phyloP scores from a whole-genome alignment of 2,797 vertebrate genomes.

The Adrianichthys oophorus region DNA sequence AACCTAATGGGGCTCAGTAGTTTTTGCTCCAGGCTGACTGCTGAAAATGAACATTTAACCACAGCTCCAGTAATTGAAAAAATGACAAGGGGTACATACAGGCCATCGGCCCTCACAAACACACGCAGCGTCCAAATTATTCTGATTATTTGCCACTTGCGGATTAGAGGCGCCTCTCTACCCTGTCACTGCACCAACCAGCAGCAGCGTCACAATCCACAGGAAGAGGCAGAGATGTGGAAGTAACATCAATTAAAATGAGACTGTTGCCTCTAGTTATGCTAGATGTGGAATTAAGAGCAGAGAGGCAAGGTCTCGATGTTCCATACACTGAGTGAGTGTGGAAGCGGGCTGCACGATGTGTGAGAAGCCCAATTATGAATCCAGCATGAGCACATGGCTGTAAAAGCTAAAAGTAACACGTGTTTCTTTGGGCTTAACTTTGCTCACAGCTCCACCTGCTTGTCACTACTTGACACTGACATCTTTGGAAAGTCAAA shows the following conservation, averaged over 20 bases:
- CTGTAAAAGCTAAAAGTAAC: conserved; percentile 28
- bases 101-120: conserved; percentile 57
- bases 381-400: conserved; percentile 27
- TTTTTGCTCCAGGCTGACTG: conserved; percentile 77
- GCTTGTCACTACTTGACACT: conserved; percentile 80
- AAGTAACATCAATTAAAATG: conserved; percentile 70
- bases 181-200: conserved; percentile 59
- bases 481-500: conserved; percentile 53
- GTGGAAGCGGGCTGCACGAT: conserved; percentile 32
- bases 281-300: conserved; percentile 40
- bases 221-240: conserved; percentile 53
- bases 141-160: conserved; percentile 77
- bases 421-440: conserved; percentile 63
- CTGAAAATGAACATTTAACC: conserved; percentile 84
- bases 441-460: conserved; percentile 87
- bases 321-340: conserved; percentile 29
- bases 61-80: conserved; percentile 82
- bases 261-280: conserved; percentile 55
- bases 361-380: conserved; percentile 26
- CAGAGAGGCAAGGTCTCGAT: conserved; percentile 31
- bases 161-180: conserved; percentile 63
- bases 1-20: conserved; percentile 79
- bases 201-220: conserved; percentile 40
- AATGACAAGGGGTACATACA: conserved; percentile 78
- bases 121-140: conserved; percentile 67